phyloP scores from a whole-genome alignment of 2,113 vertebrate species.

The Lophura nycthemera region DNA sequence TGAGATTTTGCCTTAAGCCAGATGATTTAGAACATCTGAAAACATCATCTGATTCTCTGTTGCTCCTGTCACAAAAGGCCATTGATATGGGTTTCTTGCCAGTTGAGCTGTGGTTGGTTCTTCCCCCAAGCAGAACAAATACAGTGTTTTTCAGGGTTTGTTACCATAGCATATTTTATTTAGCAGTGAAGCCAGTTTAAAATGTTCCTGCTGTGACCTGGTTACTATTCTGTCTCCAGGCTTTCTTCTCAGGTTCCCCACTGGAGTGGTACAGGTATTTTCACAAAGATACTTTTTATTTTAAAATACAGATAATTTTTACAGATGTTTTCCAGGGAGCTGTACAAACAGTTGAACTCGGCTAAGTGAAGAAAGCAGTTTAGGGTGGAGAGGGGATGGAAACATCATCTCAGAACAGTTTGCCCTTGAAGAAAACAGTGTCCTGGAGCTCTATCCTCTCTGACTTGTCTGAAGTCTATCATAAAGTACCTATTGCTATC shows the following conservation, averaged over 20 bases:
- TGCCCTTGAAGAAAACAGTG: background rate
- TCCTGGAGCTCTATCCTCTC: background rate
- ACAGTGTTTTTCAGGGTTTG: background rate
- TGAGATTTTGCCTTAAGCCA: background rate
- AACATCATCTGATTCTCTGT: background rate
- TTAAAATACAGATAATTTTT: background rate
- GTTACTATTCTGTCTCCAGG: background rate
- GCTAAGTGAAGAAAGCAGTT: background rate
- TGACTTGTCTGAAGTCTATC: background rate
- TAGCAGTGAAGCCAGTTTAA: background rate
- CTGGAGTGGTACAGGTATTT: background rate
- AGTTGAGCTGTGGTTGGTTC: background rate
- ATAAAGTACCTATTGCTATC: background rate
- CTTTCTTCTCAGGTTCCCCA: background rate
- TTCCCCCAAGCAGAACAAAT: background rate
- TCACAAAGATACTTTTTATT: background rate
- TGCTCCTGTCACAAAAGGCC: background rate
- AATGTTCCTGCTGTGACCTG: background rate
- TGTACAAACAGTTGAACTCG: background rate
- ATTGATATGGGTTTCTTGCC: background rate
- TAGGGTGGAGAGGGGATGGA: background rate
- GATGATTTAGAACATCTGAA: background rate
- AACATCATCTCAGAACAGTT: background rate
- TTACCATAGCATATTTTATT: background rate
- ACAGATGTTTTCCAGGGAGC: background rate